Conservation (phyloP, 2,888 invertebrate genomes). For the Caradrina clavipalpis region DNA sequence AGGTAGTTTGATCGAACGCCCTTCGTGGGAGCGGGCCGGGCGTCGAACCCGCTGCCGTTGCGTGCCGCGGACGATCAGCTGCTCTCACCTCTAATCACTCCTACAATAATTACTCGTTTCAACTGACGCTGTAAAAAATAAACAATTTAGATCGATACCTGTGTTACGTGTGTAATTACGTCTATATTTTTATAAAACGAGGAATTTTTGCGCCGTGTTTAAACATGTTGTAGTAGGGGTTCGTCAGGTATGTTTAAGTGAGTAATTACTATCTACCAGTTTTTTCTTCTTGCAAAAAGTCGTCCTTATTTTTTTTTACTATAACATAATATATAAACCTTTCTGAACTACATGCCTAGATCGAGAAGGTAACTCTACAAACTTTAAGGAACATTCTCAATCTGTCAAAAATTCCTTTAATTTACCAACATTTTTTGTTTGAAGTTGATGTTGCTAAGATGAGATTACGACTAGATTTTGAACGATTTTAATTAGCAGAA, state of each 20-base stretch:
- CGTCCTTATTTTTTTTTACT: too few species aligned
- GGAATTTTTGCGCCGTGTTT: slow-evolving; percentile 10
- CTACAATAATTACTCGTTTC: slow-evolving; percentile 77
- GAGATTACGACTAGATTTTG: too few species aligned
- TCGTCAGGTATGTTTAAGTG: background rate
- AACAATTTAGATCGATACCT: slow-evolving; percentile 48
- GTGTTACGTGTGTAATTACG: slow-evolving; percentile 38
- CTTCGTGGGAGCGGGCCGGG: slow-evolving; percentile 73
- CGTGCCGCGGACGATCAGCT: slow-evolving; percentile 76
- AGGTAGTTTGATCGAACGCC: slow-evolving; percentile 65
- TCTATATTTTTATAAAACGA: slow-evolving; percentile 4
- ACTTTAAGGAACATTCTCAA: too few species aligned
- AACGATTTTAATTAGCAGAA: too few species aligned
- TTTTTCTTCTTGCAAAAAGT: too few species aligned
- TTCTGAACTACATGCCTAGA: too few species aligned
- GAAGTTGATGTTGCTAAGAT: too few species aligned
- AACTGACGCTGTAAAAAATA: slow-evolving; percentile 55
- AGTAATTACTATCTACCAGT: background rate
- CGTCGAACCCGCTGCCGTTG: slow-evolving; percentile 77
- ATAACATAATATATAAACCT: too few species aligned
- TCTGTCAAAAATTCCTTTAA: too few species aligned
- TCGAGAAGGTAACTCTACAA: too few species aligned
- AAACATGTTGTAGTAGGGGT: background rate
- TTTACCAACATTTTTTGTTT: too few species aligned
- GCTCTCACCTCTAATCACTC: slow-evolving; percentile 79